Evolutionary conservation across 64 coral and sea anemone genomes (phyloP), one percentile per base, ranked within the genome.

Genomic region (Pachyseris speciosa): DNA sequence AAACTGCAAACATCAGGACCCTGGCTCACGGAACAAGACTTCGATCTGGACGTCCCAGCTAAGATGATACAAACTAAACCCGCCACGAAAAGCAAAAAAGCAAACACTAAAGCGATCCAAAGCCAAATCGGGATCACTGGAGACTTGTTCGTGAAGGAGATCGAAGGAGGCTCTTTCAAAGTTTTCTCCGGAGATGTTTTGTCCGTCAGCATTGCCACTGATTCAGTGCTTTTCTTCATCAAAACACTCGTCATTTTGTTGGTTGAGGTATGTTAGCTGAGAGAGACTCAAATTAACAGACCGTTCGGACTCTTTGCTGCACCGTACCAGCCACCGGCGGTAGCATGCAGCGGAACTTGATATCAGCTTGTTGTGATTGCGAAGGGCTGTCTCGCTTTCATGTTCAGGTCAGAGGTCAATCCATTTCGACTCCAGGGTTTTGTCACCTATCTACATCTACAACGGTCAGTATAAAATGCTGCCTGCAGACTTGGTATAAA

Each of bases 11-110:
- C 77, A 78, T 19, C 44, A 45, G 19, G 25, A 36, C 24, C 43
- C 40, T 4, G 76, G 19, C 3, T 64, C 50, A 27, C 22, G 64
- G 40, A 11, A 55, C 84, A 93, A 29, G 63, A 38, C 13, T 37
- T 27, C 33, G 67, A n/a, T 22, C 27, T 19, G 43, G 63, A 9
- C n/a, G 83, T 57, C 25, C 20, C 77, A 81, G 50, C 52, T 59
- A 81, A 4, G 13, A 81, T 81, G 1, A 81, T 33, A 39, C 17
- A 40, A 8, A 81, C 36, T 7, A 81, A 38, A 26, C 77, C 77
- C 26, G 77, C 77, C 51, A 81, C 55, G 19, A 81, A 81, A 39
- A 81, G 32, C 77, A 81, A 15, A n/a, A 40, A 36, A 1, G 48
- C 52, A 7, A 81, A 40, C 17, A 57, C 77, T 9, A 81, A 22